Evolutionary conservation across 2,888 invertebrate species (phyloP).

Genomic region (Tenthredo amoena): DNA sequence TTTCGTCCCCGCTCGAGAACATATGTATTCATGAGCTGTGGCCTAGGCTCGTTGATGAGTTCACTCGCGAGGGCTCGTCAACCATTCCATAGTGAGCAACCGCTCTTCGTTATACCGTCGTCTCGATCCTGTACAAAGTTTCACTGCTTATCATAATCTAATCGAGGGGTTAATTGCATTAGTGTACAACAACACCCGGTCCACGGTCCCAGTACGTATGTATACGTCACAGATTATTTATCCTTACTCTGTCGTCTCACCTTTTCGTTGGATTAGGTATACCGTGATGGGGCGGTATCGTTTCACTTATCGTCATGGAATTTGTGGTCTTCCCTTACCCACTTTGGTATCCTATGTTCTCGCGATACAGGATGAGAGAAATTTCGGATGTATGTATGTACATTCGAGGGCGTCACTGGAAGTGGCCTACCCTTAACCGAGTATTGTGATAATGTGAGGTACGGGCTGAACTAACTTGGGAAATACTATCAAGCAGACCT

Average conservation of each 20-base stretch:
- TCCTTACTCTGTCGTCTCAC: neutral
- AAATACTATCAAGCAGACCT: neutral
- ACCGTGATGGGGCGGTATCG: neutral
- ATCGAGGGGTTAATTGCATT: constrained; percentile 39
- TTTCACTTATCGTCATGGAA: neutral
- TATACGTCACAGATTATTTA: neutral
- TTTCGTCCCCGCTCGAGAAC: constrained; percentile 14
- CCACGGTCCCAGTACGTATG: neutral
- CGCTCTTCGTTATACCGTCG: constrained; percentile 25
- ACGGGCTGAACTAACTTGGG: neutral
- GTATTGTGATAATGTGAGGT: constrained; percentile 16
- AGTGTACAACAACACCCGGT: neutral
- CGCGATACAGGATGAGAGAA: neutral
- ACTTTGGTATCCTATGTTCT: neutral
- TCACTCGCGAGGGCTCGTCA: constrained; percentile 30
- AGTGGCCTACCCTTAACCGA: neutral
- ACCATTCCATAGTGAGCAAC: constrained; percentile 21
- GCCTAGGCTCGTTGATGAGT: constrained; percentile 20
- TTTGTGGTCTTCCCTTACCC: neutral
- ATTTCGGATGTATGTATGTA: neutral
- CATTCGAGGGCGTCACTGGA: neutral
- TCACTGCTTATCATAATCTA: constrained; percentile 39
- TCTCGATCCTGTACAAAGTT: constrained; percentile 22
- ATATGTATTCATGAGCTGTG: constrained; percentile 47
- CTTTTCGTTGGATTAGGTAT: neutral